Evolutionary conservation across 2,797 vertebrate genomes (phyloP).

Genomic region (Malurus splendens): DNA sequence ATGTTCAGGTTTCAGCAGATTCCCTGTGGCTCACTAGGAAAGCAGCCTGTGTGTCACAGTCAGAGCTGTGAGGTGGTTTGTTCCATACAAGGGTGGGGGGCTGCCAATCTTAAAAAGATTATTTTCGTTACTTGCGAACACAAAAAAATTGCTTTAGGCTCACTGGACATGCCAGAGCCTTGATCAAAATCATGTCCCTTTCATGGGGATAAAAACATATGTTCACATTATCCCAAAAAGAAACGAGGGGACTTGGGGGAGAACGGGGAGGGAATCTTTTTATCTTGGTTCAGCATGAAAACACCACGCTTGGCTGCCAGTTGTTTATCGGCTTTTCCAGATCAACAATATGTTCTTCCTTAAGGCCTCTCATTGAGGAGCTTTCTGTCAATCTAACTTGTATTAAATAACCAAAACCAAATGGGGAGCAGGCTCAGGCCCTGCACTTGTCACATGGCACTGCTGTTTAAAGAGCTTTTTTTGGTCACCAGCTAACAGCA

Average conservation of each 20-base stretch:
- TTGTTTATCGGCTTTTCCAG: slow-evolving; percentile 54
- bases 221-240: slow-evolving; percentile 31
- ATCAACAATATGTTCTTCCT: slow-evolving; percentile 60
- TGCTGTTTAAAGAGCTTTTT: slow-evolving; percentile 38
- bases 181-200: slow-evolving; percentile 50
- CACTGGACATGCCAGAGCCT: slow-evolving; percentile 29
- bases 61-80: slow-evolving; percentile 21
- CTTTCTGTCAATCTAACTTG: slow-evolving; percentile 34
- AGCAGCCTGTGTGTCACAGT: background rate
- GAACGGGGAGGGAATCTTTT: slow-evolving; percentile 1
- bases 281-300: slow-evolving; percentile 44
- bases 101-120: slow-evolving; percentile 17
- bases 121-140: slow-evolving; percentile 27
- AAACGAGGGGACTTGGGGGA: background rate
- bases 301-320: slow-evolving; percentile 34
- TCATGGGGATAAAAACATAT: slow-evolving; percentile 40
- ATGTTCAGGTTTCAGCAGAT: background rate
- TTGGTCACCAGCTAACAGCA: slow-evolving; percentile 28
- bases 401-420: slow-evolving; percentile 54
- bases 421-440: slow-evolving; percentile 22
- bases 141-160: slow-evolving; percentile 36
- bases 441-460: background rate
- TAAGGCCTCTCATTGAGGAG: slow-evolving; percentile 21
- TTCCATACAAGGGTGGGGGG: background rate
- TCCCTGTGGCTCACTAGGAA: background rate